These are phyloP conservation scores for Orientallactaga sibirica DNA, from an alignment of 2,797 vertebrate species.

Conservation along the genomic window DNA sequence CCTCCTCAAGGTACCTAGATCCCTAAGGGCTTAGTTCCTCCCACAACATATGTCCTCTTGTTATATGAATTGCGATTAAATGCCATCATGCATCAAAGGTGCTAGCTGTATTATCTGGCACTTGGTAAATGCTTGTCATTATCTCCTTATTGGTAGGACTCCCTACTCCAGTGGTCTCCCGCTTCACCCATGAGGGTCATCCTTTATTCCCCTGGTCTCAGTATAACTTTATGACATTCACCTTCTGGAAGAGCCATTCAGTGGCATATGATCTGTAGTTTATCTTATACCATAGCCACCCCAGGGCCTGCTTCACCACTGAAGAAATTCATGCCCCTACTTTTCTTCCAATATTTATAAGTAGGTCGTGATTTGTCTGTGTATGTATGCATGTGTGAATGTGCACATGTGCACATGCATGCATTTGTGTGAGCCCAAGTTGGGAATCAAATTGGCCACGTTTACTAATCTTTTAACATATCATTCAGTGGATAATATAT, in stretches of 20 bases:
- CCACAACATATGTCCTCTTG: background rate
- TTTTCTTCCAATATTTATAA: background rate
- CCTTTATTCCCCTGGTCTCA: background rate
- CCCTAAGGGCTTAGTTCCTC: background rate
- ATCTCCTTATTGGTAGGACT: background rate
- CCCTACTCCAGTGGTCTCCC: background rate
- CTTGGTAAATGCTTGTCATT: background rate
- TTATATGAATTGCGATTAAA: background rate
- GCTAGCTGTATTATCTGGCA: background rate
- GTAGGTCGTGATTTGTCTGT: background rate
- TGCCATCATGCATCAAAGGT: background rate
- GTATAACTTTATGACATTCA: background rate
- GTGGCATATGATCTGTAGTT: background rate
- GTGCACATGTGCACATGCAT: background rate
- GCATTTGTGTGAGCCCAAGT: background rate
- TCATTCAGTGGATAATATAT: background rate
- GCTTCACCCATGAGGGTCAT: background rate
- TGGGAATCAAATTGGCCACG: background rate
- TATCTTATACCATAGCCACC: background rate
- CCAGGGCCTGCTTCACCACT: background rate
- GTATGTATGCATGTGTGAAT: background rate
- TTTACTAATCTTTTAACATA: background rate
- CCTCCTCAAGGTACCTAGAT: background rate
- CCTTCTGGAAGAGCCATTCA: background rate
- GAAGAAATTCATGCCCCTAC: background rate